These are phyloP conservation scores for Gari tellinella DNA, from an alignment of 2,888 invertebrate species.

Conservation along the genomic window DNA sequence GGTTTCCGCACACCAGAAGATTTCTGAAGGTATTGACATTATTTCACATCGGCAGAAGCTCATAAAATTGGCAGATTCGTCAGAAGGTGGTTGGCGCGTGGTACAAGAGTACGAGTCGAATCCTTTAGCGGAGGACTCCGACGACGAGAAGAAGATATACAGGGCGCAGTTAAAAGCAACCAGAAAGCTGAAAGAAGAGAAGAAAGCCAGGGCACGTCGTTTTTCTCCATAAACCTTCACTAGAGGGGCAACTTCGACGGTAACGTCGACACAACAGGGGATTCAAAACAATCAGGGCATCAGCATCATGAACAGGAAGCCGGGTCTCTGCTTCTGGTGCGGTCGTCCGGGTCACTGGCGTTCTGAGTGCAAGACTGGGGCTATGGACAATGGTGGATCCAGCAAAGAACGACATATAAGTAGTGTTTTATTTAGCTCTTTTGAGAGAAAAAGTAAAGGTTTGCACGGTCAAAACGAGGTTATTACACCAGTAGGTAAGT, in stretches of 20 bases:
- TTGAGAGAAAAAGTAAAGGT: not conserved
- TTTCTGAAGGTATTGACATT: slow-evolving; percentile 25
- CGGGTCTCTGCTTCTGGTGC: slow-evolving; percentile 33
- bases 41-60: slow-evolving; percentile 13
- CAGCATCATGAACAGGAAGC: slow-evolving; percentile 3
- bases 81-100: slow-evolving; percentile 19
- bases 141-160: slow-evolving; percentile 25
- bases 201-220: not conserved
- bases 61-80: slow-evolving; percentile 21
- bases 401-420: slow-evolving; percentile 5
- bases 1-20: slow-evolving; percentile 7
- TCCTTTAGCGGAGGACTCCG: slow-evolving; percentile 28
- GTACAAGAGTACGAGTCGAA: slow-evolving; percentile 26
- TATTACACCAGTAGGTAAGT: slow-evolving; percentile 18
- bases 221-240: slow-evolving; percentile 11
- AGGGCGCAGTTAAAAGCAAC: slow-evolving; percentile 7
- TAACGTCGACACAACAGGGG: no score
- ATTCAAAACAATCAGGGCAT: no score
- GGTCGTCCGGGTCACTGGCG: slow-evolving; percentile 31
- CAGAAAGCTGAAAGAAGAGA: slow-evolving; percentile 10
- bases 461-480: not conserved
- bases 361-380: slow-evolving; percentile 17
- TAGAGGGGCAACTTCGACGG: not conserved
- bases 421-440: slow-evolving; percentile 12
- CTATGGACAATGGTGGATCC: not conserved